Base-by-base conservation (phyloP, 2,113 vertebrate species). In the Camelus dromedarius region DNA sequence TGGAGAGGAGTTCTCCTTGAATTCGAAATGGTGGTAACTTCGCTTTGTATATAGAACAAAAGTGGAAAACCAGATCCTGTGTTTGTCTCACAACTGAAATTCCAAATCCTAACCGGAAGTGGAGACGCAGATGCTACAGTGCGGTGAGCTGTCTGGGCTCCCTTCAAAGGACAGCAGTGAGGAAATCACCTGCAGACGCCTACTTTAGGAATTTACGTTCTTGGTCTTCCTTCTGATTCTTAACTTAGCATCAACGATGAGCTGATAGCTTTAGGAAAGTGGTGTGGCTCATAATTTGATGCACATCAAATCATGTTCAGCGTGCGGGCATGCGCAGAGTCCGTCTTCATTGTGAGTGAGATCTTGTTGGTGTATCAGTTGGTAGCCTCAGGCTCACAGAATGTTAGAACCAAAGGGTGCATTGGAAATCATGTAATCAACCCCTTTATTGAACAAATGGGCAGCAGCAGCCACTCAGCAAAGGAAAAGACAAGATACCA, bases 21-120 rank as follows among this genome's bases (percentile, higher is more conserved):
- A 90, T 96, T 96, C 95, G 91, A 93, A 77, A 58, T 48, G 93
- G 64, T 77, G 87, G 19, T 96, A 97, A 96, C 95, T 97, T 93
- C 10, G 32, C 87, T 92, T 83, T 81, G 76, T 90, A 64, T 83
- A 54, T 28, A 95, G 84, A 81, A 60, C 69, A 79, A 90, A 97
- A 97, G 77, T 70, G 93, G 66, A 95, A 97, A 92, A 84, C 89
- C 87, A 90, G 80, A 84, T 82, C 83, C 60, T 95, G 50, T 50
- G 89, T 93, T 94, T 96, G 77, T 88, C 89, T 96, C 72, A 81
- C 73, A 94, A 62, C 79, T 67, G 46, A 95, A 96, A 89, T 97
- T 91, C 90, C 50, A 79, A 95, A 95, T 50, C 80, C 50, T 69
- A 77, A 87, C 82, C 66, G 19, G 12, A 82, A 97, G 48, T 56